Evolutionary conservation across 35 echinoderm and acorn worm species (phyloP), one percentile per base, ranked within the genome.

Genomic region (Heliocidaris erythrogramma): DNA sequence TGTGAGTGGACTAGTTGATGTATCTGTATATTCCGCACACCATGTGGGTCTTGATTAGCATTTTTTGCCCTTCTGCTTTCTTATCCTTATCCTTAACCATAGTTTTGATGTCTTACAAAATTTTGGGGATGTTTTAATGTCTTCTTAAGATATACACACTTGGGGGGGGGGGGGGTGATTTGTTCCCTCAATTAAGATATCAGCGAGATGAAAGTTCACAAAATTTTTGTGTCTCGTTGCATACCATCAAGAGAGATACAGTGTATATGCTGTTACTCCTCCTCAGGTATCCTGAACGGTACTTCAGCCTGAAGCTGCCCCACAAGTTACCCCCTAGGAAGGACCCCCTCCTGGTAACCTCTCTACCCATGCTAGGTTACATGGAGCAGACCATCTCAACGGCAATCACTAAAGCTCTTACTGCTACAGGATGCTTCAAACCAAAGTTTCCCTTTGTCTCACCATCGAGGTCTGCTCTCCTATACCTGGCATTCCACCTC

Each of bases 361-460:
- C 98, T 16, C 94, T 99, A 27, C 98, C 98, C 13, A 99, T 99
- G 97, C 94, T 99, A 35, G 98, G 98, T 13, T 99, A 99, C 95
- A 99, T 99, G 98, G 98, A 99, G 86, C 98, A 99, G 91, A 96
- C 97, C 3, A 32, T 99, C 13, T 97, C 98, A 7, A 96, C 87
- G 14, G 96, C 98, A 32, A 97, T 99, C 65, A 97, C 96, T 18
- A 99, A 99, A 56, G 94, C 97, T 49, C 65, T 99, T 59, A 99
- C 98, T 47, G 93, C 98, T 6, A 95, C 94, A 6, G 98, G 98
- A 0, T 97, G 97, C 94, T 99, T 97, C 60, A 99, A 99, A 94
- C 98, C 98, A n/a, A 99, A 99, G 96, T 99, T 97, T 35, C 98
- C 98, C 30, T 99, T 99, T 92, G 90, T 99, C 48, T 95, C 71